A percentile compares a stretch with the other conserved stretches of the same genome.
phyloP scores from a whole-genome alignment of 2,113 vertebrate species.

The Saccopteryx leptura region DNA sequence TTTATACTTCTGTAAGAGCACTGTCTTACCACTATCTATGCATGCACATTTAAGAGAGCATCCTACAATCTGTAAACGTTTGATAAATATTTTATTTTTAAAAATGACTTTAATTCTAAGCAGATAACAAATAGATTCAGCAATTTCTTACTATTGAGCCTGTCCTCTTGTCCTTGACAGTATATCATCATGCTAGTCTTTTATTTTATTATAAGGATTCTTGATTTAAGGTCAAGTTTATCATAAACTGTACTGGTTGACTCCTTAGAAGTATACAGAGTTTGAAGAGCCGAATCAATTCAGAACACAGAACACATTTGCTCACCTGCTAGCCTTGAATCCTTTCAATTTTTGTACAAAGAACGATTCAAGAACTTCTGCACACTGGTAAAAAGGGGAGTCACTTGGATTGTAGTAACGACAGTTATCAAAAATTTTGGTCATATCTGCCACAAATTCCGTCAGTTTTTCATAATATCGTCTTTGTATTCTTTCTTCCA shows the following conservation, averaged over 20 bases:
- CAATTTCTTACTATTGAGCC: neutral
- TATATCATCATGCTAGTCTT: neutral
- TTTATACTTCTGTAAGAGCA: neutral
- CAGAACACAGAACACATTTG: neutral
- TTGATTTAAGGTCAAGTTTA: constrained; percentile 4
- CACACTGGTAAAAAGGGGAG: constrained; percentile 99
- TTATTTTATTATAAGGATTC: neutral
- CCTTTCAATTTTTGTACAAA: constrained; percentile 99
- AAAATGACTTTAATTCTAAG: constrained; percentile 23
- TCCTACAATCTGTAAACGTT: neutral
- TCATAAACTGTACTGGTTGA: neutral
- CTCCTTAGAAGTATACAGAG: neutral
- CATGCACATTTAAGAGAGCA: neutral
- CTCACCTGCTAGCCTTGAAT: constrained; percentile 99
- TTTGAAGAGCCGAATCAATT: neutral
- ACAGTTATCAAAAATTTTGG: constrained; percentile 99
- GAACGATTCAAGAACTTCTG: constrained; percentile 98
- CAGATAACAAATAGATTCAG: neutral
- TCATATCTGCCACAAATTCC: constrained; percentile 99
- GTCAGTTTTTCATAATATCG: constrained; percentile 99
- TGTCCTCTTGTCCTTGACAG: neutral
- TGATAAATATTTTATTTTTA: neutral
- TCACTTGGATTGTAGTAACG: constrained; percentile 99
- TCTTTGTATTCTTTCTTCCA: constrained; percentile 96
- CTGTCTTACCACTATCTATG: neutral